These are phyloP conservation scores for Anguilla obscura DNA, from an alignment of 2,797 vertebrate genomes.

Conservation along the genomic window DNA sequence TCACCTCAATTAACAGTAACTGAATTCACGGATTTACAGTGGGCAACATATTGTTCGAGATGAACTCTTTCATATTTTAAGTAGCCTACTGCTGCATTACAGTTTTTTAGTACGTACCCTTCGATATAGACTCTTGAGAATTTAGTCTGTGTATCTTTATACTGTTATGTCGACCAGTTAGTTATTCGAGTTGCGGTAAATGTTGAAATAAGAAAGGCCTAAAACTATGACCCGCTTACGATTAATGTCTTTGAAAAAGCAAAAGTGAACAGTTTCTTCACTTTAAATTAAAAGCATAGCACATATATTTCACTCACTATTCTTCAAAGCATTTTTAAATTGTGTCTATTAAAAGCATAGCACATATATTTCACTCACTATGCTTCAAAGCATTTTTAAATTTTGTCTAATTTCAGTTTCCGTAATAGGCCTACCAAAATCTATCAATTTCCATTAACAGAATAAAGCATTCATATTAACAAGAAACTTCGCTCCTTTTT, in stretches of 20 bases:
- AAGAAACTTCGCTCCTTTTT: background rate
- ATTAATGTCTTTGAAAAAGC: background rate
- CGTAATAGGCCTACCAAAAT: no score
- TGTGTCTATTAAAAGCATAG: no score
- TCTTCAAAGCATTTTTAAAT: no score
- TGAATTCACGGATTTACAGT: background rate
- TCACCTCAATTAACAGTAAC: background rate
- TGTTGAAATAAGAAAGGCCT: background rate
- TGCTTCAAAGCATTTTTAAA: no score
- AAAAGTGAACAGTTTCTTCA: background rate
- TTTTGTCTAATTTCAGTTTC: background rate
- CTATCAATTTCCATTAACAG: background rate
- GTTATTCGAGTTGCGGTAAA: no score
- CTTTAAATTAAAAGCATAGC: background rate
- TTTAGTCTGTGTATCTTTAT: background rate
- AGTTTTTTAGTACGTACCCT: background rate
- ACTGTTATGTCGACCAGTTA: background rate
- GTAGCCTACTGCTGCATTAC: background rate
- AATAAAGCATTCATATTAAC: background rate
- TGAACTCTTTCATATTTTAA: background rate
- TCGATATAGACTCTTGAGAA: background rate
- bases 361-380: no score
- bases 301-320: no score
- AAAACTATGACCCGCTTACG: background rate
- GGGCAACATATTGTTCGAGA: background rate